Base-by-base conservation (phyloP, 2,797 vertebrate species). In the Paedocypris micromegethes region DNA sequence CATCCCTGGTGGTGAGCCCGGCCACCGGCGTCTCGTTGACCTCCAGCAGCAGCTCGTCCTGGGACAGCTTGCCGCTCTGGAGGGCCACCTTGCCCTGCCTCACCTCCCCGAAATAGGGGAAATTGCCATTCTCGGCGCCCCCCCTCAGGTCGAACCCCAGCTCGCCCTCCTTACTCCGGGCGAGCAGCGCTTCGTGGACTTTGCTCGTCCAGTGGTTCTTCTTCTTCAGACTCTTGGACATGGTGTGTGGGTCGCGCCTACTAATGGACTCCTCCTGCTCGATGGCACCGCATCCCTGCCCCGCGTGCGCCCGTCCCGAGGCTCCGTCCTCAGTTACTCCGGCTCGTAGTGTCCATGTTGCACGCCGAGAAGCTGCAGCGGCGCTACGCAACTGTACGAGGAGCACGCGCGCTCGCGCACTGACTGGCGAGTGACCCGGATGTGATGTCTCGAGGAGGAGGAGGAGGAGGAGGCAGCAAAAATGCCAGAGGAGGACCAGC, bases 141-240 rank as follows among this genome's bases (percentile, higher is more conserved):
- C 96, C 96, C 81, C 88, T 93, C 83, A 98, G 88, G 82, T 97
- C 95, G 84, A 98, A 97, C 78, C 94, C 94, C 86, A 98, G 90
- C 84, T 96, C 94, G 68, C 92, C 94, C 79, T 97, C 96, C 83
- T 91, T 91, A 80, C 91, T 92, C 78, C 94, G 90, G 81, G 84
- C 90, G 68, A 98, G 85, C 84, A 93, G 92, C 74, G 93, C 93
- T 91, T 98, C 96, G 83, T 98, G 96, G 93, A 98, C 96, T 91
- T 96, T 95, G 90, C 93, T 97, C 80, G 94, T 98, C 96, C 96
- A 98, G 92, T 98, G 96, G 91, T 93, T 96, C 86, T 96, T 97
- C 91, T 97, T 98, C 88, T 96, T 98, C 87, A 95, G 91, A 90
- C 91, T 96, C 87, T 97, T 98, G 89, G 96, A 97, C 95, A 98